These are phyloP conservation scores for Thyatira batis DNA, from an alignment of 2,888 invertebrate genomes.

Conservation along the genomic window DNA sequence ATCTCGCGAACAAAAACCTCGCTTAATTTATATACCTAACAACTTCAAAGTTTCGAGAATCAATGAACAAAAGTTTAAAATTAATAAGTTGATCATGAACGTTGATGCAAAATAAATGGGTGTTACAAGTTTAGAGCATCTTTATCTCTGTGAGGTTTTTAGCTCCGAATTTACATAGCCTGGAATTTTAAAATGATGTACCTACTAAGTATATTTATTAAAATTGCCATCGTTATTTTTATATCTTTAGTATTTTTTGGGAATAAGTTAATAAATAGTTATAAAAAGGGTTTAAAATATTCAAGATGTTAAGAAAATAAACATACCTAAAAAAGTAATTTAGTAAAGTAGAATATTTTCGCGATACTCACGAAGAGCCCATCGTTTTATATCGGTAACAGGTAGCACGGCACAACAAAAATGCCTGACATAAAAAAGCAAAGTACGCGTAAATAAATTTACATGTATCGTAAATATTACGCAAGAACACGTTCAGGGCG, in stretches of 20 bases:
- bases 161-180: too few species aligned
- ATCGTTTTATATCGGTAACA: not conserved
- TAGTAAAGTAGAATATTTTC: not conserved
- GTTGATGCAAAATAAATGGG: not conserved
- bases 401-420: not conserved
- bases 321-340: not conserved
- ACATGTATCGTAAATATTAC: constrained; percentile 6
- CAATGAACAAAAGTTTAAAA: not conserved
- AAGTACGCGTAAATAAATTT: constrained; percentile 4
- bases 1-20: constrained; percentile 6
- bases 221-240: too few species aligned
- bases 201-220: too few species aligned
- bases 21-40: not conserved
- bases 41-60: not conserved
- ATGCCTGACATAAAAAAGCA: not conserved
- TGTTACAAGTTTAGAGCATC: too few species aligned
- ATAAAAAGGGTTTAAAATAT: too few species aligned
- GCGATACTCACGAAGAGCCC: not conserved
- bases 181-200: too few species aligned
- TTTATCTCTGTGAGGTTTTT: too few species aligned
- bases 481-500: constrained; percentile 18
- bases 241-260: too few species aligned
- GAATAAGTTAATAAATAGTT: too few species aligned
- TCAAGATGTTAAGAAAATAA: too few species aligned
- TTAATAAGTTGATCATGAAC: not conserved